These are phyloP conservation scores for Agonopterix heracliana DNA, from an alignment of 2,888 invertebrate species.

Conservation along the genomic window DNA sequence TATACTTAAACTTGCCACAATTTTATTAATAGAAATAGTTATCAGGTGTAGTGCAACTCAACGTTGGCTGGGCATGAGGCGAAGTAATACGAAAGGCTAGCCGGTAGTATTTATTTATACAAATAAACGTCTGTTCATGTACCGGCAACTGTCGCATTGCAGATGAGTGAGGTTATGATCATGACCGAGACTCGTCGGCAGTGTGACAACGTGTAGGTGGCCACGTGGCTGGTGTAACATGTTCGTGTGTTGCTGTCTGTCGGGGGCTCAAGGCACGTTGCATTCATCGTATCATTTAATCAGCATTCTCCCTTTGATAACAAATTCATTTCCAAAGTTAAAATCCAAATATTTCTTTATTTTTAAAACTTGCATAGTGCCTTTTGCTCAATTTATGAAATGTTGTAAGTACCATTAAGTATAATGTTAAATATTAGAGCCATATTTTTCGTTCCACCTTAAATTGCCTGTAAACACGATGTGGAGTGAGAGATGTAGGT, in stretches of 20 bases:
- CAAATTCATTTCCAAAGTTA: slow-evolving; percentile 43
- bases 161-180: slow-evolving; percentile 1
- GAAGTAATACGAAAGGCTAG: slow-evolving; percentile 32
- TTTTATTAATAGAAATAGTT: background rate
- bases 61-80: slow-evolving; percentile 23
- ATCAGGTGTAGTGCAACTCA: slow-evolving; percentile 11
- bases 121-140: slow-evolving; percentile 13
- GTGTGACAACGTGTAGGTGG: slow-evolving; percentile 11
- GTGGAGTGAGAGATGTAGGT: slow-evolving; percentile 19
- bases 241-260: slow-evolving; percentile 21
- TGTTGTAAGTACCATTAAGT: slow-evolving; percentile 45
- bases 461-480: slow-evolving; percentile 24
- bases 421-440: slow-evolving; percentile 40
- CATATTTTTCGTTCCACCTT: slow-evolving; percentile 35
- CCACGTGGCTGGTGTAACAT: slow-evolving; percentile 14
- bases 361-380: slow-evolving; percentile 66
- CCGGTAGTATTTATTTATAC: slow-evolving; percentile 29
- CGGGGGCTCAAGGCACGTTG: slow-evolving; percentile 65
- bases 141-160: slow-evolving; percentile 17
- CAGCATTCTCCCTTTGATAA: slow-evolving; percentile 24
- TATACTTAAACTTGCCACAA: slow-evolving; percentile 21
- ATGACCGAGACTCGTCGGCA: slow-evolving; percentile 13
- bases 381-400: slow-evolving; percentile 66
- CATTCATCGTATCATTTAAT: slow-evolving; percentile 37
- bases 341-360: slow-evolving; percentile 51